A percentile compares a stretch with the other conserved stretches of the same genome.
phyloP scores from a whole-genome alignment of 2,113 vertebrate genomes.

The Macrotis lagotis region DNA sequence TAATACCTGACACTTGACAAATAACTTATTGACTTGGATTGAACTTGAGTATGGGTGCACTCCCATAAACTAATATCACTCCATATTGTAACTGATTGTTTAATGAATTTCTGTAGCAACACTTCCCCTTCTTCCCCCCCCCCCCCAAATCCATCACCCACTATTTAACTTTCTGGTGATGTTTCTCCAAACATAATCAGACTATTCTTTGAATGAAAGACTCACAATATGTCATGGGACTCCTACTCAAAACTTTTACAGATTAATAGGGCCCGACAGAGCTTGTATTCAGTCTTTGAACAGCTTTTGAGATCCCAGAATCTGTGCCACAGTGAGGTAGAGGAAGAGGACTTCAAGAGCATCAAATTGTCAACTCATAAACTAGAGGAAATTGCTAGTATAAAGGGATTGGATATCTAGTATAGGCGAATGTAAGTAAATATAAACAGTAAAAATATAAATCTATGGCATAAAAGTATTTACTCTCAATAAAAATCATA shows the following conservation, averaged over 20 bases:
- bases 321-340: neutral
- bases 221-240: neutral
- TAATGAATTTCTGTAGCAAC: neutral
- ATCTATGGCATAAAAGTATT: slow-evolving; percentile 39
- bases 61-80: neutral
- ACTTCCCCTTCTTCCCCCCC: no score
- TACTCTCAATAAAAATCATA: slow-evolving; percentile 48
- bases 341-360: neutral
- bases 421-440: slow-evolving; percentile 50
- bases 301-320: neutral
- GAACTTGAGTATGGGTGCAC: neutral
- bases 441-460: slow-evolving; percentile 40
- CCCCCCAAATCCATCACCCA: neutral
- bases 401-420: slow-evolving; percentile 28
- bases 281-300: neutral
- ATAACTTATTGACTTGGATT: neutral
- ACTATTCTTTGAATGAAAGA: neutral
- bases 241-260: neutral
- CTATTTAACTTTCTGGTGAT: neutral
- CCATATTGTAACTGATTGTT: neutral
- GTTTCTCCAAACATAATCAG: neutral
- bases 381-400: neutral
- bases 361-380: neutral
- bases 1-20: neutral
- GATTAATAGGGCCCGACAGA: neutral